A percentile compares a stretch with the other conserved stretches of the same genome.
Evolutionary conservation across 1,140 invertebrate species (phyloP).

Genomic region (Drosophila gunungcola): DNA sequence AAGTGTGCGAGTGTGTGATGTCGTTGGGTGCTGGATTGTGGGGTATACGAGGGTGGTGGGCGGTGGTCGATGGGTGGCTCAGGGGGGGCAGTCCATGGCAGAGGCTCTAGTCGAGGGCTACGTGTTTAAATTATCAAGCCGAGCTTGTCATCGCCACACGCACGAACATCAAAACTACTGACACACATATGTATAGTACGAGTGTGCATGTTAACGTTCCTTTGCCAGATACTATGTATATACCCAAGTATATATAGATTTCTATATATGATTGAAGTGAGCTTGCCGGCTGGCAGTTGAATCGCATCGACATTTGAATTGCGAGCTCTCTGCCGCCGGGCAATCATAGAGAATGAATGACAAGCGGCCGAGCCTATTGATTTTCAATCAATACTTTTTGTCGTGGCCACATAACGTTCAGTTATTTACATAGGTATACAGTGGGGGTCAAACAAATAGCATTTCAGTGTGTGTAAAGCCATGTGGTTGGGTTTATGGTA

Average conservation of each 20-base stretch:
- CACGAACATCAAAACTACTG: conserved; percentile 52
- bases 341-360: conserved; percentile 48
- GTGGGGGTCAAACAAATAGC: conserved; percentile 13
- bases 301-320: conserved; percentile 40
- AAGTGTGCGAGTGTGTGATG: conserved; percentile 22
- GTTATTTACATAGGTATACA: conserved; percentile 24
- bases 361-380: conserved; percentile 65
- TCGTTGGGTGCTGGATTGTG: conserved; percentile 19
- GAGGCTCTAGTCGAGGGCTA: conserved; percentile 46
- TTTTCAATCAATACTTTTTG: conserved; percentile 79
- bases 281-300: conserved; percentile 56
- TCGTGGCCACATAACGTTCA: conserved; percentile 42
- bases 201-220: conserved; percentile 39
- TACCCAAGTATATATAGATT: conserved; percentile 25
- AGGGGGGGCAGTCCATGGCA: conserved; percentile 22
- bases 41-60: conserved; percentile 31
- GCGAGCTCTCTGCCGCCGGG: conserved; percentile 16
- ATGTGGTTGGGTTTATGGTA: too few relatives aligned
- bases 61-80: conserved; percentile 8
- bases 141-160: conserved; percentile 76
- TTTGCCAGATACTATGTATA: conserved; percentile 6
- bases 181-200: conserved; percentile 19
- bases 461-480: not conserved
- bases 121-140: conserved; percentile 82
- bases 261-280: conserved; percentile 28